Evolutionary conservation across 1,140 invertebrate genomes (phyloP), one percentile per base, ranked within the genome.

Genomic region (Eumeta japonica): DNA sequence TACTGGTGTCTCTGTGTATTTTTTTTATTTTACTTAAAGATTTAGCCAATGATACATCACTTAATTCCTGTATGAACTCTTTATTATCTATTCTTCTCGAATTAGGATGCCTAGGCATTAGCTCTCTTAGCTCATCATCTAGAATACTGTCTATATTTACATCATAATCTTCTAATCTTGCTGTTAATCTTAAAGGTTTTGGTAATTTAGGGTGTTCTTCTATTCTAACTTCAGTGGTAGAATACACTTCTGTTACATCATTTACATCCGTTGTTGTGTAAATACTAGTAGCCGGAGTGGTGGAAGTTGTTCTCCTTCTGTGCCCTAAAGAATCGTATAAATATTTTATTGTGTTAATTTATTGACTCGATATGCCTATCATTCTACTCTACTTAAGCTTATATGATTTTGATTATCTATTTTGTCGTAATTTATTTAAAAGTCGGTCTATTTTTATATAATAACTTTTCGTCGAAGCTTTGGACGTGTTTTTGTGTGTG

Each of bases 1-100:
- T 55, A 16, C 58, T 42, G 10, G 65, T 62, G 47, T 74, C 66
- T 64, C 70, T 74, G 44, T 74, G 71, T 63, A 74, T 64, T 66
- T 70, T 74, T 48, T 74, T 74, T 58, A 64, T 55, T 58, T 63
- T 71, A 66, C 62, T 71, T 40, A 60, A 44, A 34, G 61, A 58
- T 34, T 66, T 73, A 34, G 59, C 30, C 45, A 73, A 39, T 37
- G 58, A 50, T 31, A 43, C 24, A 41, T 71, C 62, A 38, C 67
- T 65, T 52, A 70, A 35, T 41, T 66, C 57, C 35, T 55, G 35
- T 35, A 53, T 37, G 16, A 63, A 43, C 59, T 73, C 65, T 57
- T 58, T 62, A 47, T 66, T 24, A 24, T 24, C 20, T 24, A 24
- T 49, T 54, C 48, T 50, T 39, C n/a, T n/a, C n/a, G n/a, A n/a